Evolutionary conservation across 2,888 invertebrate species (phyloP), one percentile per base, ranked within the genome.

Genomic region (Drosophila prolongata): DNA sequence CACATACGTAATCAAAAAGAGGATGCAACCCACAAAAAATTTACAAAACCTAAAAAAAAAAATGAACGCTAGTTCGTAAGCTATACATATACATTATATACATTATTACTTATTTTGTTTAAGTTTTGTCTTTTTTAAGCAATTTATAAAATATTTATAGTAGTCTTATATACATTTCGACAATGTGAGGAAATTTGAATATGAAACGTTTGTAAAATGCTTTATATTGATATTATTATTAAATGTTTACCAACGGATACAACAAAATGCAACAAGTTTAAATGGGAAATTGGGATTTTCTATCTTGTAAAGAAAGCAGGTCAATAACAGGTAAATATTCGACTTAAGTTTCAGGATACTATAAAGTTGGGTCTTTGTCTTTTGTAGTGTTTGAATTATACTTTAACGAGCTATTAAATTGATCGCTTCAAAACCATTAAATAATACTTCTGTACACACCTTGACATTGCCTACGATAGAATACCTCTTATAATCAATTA

Each of bases 211-310:
- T 83, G 78, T 83, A 74, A 82, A 85, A 86, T 85, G 79, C 82
- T 83, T 87, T 86, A 86, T 88, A 86, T 82, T 82, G 64, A 75
- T 75, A 75, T 72, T 87, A 80, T 76, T 84, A 81, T 84, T 86
- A 88, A 88, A 86, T 83, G 84, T 88, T 86, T 88, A 79, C 68
- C 85, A 77, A 70, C 46, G 50, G 27, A 37, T 60, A 66, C 35
- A 76, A 76, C 49, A 55, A 30, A 47, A 54, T 30, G 3, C 24
- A 11, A 6, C 3, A 1, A 3, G 11, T 11, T 35, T n/a, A 37
- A 6, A 30, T 30, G 30, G 30, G 30, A 1, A 35, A 35, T 3
- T 35, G 35, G 11, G 10, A 35, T 6, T 6, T 6, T 50, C 60
- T n/a, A 35, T 19, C 37, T 24, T 58, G 2, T 1, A 38, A 30